These are phyloP conservation scores for Conus canariensis DNA, from an alignment of 2,888 invertebrate genomes.

Conservation along the genomic window DNA sequence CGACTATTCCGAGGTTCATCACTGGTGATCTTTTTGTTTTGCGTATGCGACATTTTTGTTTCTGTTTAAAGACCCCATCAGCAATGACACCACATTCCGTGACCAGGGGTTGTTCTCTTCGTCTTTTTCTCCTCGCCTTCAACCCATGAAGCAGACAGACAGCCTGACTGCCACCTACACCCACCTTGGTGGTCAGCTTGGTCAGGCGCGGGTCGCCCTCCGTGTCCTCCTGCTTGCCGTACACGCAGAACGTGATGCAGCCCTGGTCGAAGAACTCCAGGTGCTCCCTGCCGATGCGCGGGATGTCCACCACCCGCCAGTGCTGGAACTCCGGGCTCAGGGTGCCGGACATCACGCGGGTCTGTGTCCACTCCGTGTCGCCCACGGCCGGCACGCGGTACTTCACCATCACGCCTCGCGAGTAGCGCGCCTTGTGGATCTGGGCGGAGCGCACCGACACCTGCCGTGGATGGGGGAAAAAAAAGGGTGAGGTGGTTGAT, in stretches of 20 bases:
- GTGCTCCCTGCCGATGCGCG: conserved; percentile 71
- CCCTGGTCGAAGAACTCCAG: conserved; percentile 77
- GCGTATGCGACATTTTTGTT: too few species aligned
- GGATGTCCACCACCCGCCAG: conserved; percentile 69
- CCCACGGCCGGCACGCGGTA: conserved; percentile 66
- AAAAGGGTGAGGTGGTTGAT: too few species aligned
- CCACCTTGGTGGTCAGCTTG: conserved; percentile 76
- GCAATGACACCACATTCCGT: too few species aligned
- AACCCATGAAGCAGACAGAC: background rate
- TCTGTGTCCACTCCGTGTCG: conserved; percentile 69
- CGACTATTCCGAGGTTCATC: too few species aligned
- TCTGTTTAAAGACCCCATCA: too few species aligned
- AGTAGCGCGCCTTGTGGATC: conserved; percentile 73
- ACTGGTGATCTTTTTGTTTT: too few species aligned
- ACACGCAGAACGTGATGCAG: conserved; percentile 76
- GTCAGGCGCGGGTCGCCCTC: conserved; percentile 70
- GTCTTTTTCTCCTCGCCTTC: background rate
- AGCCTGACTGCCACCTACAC: too few species aligned
- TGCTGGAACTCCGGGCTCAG: conserved; percentile 75
- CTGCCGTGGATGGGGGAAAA: conserved; percentile 53
- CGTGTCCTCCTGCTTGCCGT: conserved; percentile 76
- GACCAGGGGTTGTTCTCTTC: background rate
- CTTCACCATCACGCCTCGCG: conserved; percentile 73
- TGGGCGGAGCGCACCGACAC: conserved; percentile 70
- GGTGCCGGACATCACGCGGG: conserved; percentile 69